These are phyloP conservation scores for Pimephales promelas DNA, from an alignment of 2,113 vertebrate species.

Conservation along the genomic window DNA sequence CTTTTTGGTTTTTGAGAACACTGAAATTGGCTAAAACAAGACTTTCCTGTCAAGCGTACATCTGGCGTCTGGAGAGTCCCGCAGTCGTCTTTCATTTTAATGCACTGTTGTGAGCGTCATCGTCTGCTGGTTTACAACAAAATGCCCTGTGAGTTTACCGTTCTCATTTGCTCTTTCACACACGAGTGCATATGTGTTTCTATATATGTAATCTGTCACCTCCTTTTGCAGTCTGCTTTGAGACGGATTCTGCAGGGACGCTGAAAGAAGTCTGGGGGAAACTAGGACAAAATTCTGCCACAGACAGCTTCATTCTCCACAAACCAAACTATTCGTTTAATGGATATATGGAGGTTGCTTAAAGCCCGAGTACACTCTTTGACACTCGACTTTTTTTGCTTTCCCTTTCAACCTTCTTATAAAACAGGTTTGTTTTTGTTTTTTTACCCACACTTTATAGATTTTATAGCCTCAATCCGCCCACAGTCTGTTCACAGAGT, in stretches of 20 bases:
- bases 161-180: constrained; percentile 50
- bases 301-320: constrained; percentile 25
- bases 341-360: constrained; percentile 30
- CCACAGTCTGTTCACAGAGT: background rate
- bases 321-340: constrained; percentile 41
- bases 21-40: background rate
- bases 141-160: constrained; percentile 31
- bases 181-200: constrained; percentile 40
- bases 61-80: constrained; percentile 5
- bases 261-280: constrained; percentile 48
- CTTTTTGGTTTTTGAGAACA: background rate
- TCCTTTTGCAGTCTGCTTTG: constrained; percentile 52
- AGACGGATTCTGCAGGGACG: constrained; percentile 38
- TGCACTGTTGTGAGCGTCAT: constrained; percentile 8
- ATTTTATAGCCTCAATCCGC: background rate
- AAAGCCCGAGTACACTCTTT: background rate
- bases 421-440: background rate
- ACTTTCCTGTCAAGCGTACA: constrained; percentile 6
- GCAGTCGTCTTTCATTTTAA: background rate
- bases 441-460: background rate
- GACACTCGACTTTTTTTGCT: background rate
- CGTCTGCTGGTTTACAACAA: constrained; percentile 26
- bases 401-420: background rate
- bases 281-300: constrained; percentile 50
- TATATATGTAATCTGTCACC: constrained; percentile 51